Conservation (phyloP, 2,888 invertebrate species). For the Dichetophora obliterata region DNA sequence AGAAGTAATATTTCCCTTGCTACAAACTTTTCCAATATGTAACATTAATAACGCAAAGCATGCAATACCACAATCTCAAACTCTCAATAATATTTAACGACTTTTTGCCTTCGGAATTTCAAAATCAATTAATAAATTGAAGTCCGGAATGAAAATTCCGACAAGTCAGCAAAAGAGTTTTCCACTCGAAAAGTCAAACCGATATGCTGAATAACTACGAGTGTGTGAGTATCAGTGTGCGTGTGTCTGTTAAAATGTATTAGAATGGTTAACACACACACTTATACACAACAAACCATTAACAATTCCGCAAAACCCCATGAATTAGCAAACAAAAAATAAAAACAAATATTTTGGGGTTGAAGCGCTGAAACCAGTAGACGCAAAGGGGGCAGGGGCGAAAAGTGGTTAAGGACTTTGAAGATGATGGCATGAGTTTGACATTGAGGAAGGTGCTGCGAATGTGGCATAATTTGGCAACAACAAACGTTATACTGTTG, state of each 20-base stretch:
- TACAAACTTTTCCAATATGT: no score
- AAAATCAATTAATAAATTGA: constrained; percentile 41
- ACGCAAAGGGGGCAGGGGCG: neutral
- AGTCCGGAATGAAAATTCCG: constrained; percentile 19
- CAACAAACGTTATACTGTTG: neutral
- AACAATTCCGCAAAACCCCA: neutral
- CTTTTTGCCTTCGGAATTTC: constrained; percentile 35
- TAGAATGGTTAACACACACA: neutral
- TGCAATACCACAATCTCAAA: no score
- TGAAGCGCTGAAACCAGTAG: neutral
- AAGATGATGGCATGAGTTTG: no score
- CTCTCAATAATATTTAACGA: no score
- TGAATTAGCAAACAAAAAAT: constrained; percentile 21
- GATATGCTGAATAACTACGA: constrained; percentile 13
- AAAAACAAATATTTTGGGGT: constrained; percentile 6
- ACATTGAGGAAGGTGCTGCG: neutral
- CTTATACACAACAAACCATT: neutral
- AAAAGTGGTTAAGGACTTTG: neutral
- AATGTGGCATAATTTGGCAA: neutral
- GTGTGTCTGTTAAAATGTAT: neutral
- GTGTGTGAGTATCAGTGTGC: neutral
- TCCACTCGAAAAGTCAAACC: constrained; percentile 32
- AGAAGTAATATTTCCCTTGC: no score
- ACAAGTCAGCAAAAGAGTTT: constrained; percentile 19
- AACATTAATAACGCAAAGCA: no score